phyloP scores from a whole-genome alignment of 2,797 vertebrate species.

The Pampus argenteus region DNA sequence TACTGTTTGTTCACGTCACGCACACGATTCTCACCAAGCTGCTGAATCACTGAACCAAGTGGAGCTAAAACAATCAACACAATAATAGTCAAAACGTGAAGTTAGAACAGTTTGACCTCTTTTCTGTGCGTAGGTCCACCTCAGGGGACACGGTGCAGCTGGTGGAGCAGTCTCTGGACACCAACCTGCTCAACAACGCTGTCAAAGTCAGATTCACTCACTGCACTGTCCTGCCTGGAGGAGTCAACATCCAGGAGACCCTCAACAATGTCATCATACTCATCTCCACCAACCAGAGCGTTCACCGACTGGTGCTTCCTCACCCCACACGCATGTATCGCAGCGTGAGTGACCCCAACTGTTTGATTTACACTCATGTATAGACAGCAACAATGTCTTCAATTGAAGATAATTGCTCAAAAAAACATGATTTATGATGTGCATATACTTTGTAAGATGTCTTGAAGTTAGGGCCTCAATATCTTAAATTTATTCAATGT shows the following conservation, averaged over 20 bases:
- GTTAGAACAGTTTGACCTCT: not conserved
- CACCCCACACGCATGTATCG: constrained; percentile 92
- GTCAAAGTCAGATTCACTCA: constrained; percentile 87
- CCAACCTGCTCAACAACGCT: constrained; percentile 90
- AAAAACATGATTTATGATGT: no score
- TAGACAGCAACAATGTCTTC: no score
- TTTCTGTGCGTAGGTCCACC: constrained; percentile 83
- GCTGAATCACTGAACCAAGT: no score
- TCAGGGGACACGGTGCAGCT: constrained; percentile 90
- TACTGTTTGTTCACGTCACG: not conserved
- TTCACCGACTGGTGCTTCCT: constrained; percentile 91
- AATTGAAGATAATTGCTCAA: no score
- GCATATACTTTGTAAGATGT: no score
- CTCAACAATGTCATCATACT: constrained; percentile 90
- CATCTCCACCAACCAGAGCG: constrained; percentile 89
- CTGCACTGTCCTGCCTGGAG: constrained; percentile 89
- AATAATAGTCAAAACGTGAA: no score
- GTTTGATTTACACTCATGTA: no score
- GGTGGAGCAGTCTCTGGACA: constrained; percentile 92
- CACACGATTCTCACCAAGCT: not conserved
- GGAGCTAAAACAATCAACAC: no score
- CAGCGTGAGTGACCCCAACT: constrained; percentile 86
- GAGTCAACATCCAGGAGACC: constrained; percentile 90
- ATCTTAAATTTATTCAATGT: no score
- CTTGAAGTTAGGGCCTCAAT: no score